Evolutionary conservation across 2,888 invertebrate species (phyloP).

Genomic region (Acanthoscelides obtectus): DNA sequence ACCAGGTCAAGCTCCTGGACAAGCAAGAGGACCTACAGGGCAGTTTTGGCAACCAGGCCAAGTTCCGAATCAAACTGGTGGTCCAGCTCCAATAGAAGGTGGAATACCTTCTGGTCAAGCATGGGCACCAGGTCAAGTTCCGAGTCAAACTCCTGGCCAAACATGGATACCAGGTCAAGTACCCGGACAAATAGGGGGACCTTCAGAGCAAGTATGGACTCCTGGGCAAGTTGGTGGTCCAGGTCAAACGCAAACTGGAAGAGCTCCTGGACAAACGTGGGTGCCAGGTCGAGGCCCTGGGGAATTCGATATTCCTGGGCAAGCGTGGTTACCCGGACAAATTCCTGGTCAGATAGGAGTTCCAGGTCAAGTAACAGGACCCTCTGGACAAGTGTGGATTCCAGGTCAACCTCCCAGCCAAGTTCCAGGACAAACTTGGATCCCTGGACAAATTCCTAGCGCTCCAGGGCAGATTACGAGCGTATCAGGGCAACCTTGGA

Average conservation of each 20-base stretch:
- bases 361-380: conserved; percentile 11
- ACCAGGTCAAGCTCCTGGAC: not conserved
- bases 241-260: conserved; percentile 9
- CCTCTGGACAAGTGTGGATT: conserved; percentile 3
- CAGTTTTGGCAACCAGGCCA: conserved; percentile 20
- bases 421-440: conserved; percentile 5
- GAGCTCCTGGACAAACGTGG: conserved; percentile 5
- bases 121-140: conserved; percentile 5
- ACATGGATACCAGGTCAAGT: not conserved
- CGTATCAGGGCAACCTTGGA: conserved; percentile 11
- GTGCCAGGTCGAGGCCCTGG: not conserved
- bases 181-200: not conserved
- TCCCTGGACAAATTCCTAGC: not conserved
- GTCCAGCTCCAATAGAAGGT: conserved; percentile 12
- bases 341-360: conserved; percentile 14
- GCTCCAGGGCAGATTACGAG: not conserved
- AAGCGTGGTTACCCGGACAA: conserved; percentile 20
- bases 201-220: conserved; percentile 13
- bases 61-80: conserved; percentile 14
- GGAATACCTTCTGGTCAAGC: conserved; percentile 7
- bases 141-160: conserved; percentile 10
- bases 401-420: conserved; percentile 8
- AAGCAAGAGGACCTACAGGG: not conserved
- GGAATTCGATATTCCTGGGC: conserved; percentile 2
- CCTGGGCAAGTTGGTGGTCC: conserved; percentile 20